Percentiles rank a stretch among this genome's conserved stretches.
Evolutionary conservation across 2,113 vertebrate species (phyloP).

Genomic region (Oreocharis arfaki): DNA sequence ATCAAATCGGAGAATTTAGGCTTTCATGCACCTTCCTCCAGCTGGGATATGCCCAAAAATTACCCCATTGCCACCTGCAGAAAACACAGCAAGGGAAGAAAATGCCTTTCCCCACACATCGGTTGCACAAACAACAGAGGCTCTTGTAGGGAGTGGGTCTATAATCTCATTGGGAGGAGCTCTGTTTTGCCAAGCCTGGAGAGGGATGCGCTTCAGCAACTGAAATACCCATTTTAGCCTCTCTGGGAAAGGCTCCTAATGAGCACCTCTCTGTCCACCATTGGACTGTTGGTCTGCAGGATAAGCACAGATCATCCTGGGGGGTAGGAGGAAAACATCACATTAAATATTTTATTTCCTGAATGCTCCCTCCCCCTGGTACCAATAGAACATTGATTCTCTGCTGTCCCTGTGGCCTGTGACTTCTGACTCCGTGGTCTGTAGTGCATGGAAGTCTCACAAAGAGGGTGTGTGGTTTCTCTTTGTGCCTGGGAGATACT

Average conservation of each 20-base stretch:
- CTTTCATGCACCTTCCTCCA: background rate
- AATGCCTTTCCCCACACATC: background rate
- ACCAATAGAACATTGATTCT: background rate
- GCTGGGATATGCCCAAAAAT: background rate
- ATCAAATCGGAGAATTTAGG: background rate
- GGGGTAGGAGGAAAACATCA: accelerated
- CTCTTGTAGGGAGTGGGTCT: background rate
- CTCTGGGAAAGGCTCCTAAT: background rate
- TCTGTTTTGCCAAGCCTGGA: background rate
- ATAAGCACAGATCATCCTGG: background rate
- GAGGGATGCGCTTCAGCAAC: accelerated
- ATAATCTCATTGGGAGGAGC: background rate
- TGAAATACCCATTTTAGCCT: background rate
- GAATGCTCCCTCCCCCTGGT: accelerated
- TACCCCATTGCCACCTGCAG: background rate
- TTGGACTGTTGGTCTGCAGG: background rate
- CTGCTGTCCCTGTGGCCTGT: background rate
- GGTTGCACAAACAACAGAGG: background rate
- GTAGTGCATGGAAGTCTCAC: background rate
- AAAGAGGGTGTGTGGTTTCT: accelerated
- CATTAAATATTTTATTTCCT: background rate
- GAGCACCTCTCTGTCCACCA: background rate
- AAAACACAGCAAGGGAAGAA: background rate
- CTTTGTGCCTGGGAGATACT: background rate
- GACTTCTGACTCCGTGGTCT: background rate